Percentiles rank a stretch among this genome's conserved stretches.
Conservation (phyloP, 1,140 invertebrate genomes). For the Megalopta genalis region DNA sequence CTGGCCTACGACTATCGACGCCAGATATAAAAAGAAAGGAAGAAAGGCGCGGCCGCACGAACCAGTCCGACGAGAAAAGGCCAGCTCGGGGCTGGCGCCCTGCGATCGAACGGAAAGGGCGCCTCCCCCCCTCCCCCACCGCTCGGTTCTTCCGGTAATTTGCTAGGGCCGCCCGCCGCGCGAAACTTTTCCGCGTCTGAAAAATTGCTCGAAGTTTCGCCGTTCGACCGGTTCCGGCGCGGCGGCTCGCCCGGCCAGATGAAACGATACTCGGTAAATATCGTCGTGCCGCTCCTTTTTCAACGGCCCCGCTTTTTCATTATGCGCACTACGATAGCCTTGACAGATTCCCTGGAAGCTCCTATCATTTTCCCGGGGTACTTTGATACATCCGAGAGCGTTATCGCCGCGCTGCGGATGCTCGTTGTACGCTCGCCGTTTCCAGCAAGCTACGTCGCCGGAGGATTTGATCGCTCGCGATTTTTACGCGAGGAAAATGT, state of each 20-base stretch:
- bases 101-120: not conserved
- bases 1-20: constrained; percentile 18
- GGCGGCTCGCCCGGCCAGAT: not conserved
- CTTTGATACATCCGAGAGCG: no score
- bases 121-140: no score
- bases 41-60: not conserved
- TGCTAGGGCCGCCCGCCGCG: constrained; percentile 2
- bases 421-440: no score
- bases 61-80: constrained; percentile 9
- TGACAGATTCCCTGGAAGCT: no score
- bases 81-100: not conserved
- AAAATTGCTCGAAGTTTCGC: constrained; percentile 18
- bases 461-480: no score
- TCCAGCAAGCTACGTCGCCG: no score
- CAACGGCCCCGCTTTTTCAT: no score
- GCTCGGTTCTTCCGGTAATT: constrained; percentile 43
- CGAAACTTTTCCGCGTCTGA: constrained; percentile 30
- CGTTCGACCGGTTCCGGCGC: not conserved
- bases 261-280: constrained; percentile 28
- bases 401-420: no score
- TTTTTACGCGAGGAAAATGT: no score
- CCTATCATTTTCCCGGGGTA: no score
- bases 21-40: not conserved
- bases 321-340: no score
- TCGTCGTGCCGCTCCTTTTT: not conserved